These are phyloP conservation scores for Eucera pruinosa DNA, from an alignment of 2,888 invertebrate species.

Conservation along the genomic window DNA sequence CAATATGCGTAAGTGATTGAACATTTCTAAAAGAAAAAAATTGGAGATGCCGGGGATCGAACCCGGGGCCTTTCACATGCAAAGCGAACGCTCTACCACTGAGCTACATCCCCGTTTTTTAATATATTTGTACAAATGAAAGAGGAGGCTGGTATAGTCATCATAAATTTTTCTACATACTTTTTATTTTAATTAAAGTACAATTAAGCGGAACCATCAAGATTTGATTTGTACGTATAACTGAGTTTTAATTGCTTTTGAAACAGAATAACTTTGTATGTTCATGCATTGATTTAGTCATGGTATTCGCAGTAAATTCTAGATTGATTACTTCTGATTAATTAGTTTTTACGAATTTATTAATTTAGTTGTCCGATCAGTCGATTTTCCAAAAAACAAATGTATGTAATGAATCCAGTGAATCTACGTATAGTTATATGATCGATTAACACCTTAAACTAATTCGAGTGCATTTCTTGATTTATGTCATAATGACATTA, in stretches of 20 bases:
- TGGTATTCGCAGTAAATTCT: no score
- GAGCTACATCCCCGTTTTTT: conserved; percentile 93
- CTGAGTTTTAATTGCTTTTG: neutral
- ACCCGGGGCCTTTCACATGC: conserved; percentile 99
- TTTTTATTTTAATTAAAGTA: no score
- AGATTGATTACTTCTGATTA: neutral
- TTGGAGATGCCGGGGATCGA: conserved; percentile 98
- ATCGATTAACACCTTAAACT: neutral
- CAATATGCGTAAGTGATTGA: no score
- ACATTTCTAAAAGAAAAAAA: conserved; percentile 78
- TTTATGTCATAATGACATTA: neutral
- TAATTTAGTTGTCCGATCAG: neutral
- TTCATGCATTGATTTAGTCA: neutral
- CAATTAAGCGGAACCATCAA: neutral
- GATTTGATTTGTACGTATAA: neutral
- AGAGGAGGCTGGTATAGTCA: conserved; percentile 5
- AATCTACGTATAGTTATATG: neutral
- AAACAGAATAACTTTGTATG: neutral
- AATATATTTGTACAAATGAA: neutral
- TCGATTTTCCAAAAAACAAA: neutral
- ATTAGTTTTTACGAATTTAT: neutral
- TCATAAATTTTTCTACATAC: no score
- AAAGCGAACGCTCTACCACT: conserved; percentile 99
- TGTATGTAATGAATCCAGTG: accelerated
- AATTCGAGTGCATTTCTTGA: neutral